A percentile compares a stretch with the other conserved stretches of the same genome.
Evolutionary conservation across 2,888 invertebrate genomes (phyloP).

Genomic region (Lasius platythorax): DNA sequence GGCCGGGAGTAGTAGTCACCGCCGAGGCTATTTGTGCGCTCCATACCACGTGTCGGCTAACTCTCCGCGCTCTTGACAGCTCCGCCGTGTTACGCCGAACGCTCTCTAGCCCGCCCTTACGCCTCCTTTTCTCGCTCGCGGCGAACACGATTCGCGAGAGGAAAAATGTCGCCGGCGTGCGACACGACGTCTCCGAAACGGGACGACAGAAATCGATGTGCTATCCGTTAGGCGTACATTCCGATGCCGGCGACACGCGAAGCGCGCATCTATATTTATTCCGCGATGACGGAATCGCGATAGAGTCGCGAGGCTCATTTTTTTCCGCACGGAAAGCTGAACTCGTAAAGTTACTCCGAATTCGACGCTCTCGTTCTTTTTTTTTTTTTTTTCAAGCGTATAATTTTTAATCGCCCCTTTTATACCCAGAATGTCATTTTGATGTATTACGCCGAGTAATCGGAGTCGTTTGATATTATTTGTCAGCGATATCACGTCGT

Average conservation of each 20-base stretch:
- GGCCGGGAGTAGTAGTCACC: slow-evolving; percentile 64
- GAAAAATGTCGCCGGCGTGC: background rate
- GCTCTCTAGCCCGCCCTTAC: slow-evolving; percentile 49
- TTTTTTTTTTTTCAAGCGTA: background rate
- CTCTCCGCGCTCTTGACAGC: slow-evolving; percentile 53
- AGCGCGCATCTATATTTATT: background rate
- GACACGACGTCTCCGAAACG: background rate
- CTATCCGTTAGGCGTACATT: background rate
- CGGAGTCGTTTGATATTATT: background rate
- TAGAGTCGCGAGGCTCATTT: background rate
- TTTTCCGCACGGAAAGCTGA: background rate
- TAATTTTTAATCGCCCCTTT: background rate
- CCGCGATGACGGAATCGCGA: background rate
- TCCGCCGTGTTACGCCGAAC: slow-evolving; percentile 42
- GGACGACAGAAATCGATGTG: slow-evolving; percentile 24
- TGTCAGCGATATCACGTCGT: background rate
- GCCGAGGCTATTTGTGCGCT: slow-evolving; percentile 75
- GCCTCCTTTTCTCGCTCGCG: slow-evolving; percentile 5
- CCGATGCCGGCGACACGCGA: background rate
- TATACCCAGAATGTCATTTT: background rate
- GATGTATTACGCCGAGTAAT: background rate
- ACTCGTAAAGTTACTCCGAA: background rate
- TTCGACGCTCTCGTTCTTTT: background rate
- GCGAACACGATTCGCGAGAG: background rate
- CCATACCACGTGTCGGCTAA: slow-evolving; percentile 73